Evolutionary conservation across 2,113 vertebrate genomes (phyloP).

Genomic region (Callospermophilus lateralis): DNA sequence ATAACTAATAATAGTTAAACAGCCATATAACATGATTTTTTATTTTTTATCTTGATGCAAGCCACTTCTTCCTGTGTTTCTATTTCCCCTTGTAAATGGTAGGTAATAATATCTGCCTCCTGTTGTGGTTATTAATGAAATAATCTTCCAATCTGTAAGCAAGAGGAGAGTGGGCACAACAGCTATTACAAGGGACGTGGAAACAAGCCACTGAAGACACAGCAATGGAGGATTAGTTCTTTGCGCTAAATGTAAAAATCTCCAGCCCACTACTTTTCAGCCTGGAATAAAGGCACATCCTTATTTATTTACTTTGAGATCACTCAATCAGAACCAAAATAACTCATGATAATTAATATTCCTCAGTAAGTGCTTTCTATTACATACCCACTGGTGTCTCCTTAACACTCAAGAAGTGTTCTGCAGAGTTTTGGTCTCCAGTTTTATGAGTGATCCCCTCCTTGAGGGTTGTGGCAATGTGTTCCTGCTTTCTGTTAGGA

Average conservation of each 20-base stretch:
- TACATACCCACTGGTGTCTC: not conserved
- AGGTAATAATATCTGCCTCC: not conserved
- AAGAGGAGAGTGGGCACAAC: not conserved
- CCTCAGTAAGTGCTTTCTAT: not conserved
- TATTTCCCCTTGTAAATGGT: not conserved
- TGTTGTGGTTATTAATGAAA: conserved; percentile 6
- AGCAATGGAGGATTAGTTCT: no score
- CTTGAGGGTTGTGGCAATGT: accelerated
- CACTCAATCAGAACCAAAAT: not conserved
- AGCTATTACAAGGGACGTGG: accelerated
- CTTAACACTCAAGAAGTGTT: not conserved
- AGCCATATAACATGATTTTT: not conserved
- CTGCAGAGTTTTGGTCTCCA: no score
- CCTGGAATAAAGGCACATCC: not conserved
- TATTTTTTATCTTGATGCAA: not conserved
- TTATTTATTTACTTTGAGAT: not conserved
- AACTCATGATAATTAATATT: not conserved
- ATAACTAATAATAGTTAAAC: not conserved
- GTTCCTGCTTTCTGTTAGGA: not conserved
- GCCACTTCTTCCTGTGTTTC: not conserved
- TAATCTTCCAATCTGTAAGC: not conserved
- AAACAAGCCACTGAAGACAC: not conserved
- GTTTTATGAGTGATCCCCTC: not conserved
- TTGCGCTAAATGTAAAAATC: no score
- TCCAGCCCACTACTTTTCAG: not conserved